Conservation (phyloP, 2,888 invertebrate species). For the Cosmorhoe ocellata region DNA sequence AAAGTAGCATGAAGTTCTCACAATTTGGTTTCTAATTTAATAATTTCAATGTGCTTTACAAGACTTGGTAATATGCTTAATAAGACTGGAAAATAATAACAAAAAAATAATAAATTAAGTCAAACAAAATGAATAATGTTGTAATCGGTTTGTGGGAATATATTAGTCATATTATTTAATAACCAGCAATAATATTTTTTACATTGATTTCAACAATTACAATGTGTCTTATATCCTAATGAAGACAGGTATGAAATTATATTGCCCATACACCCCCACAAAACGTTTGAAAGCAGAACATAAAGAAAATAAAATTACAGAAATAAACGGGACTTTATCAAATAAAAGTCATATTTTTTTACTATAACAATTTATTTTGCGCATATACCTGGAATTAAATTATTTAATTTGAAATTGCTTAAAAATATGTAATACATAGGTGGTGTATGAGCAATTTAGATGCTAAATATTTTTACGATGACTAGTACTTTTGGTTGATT, state of each 20-base stretch:
- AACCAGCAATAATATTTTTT: slow-evolving; percentile 38
- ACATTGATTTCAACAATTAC: slow-evolving; percentile 25
- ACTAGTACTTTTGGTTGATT: slow-evolving; percentile 15
- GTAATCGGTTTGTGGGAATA: slow-evolving; percentile 76
- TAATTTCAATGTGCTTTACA: neutral
- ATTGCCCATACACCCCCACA: slow-evolving; percentile 83
- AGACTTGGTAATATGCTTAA: slow-evolving; percentile 2
- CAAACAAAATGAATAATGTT: slow-evolving; percentile 44
- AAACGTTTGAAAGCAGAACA: slow-evolving; percentile 66
- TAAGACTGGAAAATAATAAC: slow-evolving; percentile 26
- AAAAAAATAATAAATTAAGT: slow-evolving; percentile 40
- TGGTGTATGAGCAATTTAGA: slow-evolving; percentile 80
- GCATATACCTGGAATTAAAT: slow-evolving; percentile 36
- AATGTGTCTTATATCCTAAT: slow-evolving; percentile 26
- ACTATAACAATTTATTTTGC: slow-evolving; percentile 70
- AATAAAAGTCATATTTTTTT: slow-evolving; percentile 75
- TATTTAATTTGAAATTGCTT: slow-evolving; percentile 39
- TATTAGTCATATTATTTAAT: slow-evolving; percentile 57
- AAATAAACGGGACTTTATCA: slow-evolving; percentile 69
- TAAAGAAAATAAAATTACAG: slow-evolving; percentile 61
- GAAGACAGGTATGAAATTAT: slow-evolving; percentile 34
- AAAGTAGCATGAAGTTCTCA: slow-evolving; percentile 26
- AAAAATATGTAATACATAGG: slow-evolving; percentile 61
- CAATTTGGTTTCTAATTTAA: neutral
- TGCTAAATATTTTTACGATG: slow-evolving; percentile 29